Evolutionary conservation across 2,888 invertebrate species (phyloP).

Genomic region (Thyatira batis): DNA sequence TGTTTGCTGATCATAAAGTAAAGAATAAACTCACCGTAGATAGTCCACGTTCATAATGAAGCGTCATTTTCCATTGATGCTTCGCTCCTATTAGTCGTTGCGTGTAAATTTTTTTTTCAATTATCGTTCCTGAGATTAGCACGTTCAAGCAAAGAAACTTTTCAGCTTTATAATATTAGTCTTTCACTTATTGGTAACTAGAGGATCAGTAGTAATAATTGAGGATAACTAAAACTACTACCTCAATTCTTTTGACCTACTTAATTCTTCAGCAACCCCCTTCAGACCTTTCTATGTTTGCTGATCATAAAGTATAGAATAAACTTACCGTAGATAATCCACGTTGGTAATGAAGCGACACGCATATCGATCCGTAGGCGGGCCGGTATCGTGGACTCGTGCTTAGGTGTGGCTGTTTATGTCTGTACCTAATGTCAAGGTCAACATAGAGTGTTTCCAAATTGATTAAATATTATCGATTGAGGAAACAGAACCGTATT

Average conservation of each 20-base stretch:
- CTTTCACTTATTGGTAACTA: too few relatives aligned
- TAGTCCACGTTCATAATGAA: not conserved
- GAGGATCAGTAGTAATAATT: too few relatives aligned
- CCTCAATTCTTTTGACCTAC: too few relatives aligned
- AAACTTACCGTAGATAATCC: not conserved
- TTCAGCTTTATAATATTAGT: too few relatives aligned
- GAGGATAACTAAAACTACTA: too few relatives aligned
- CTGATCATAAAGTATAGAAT: not conserved
- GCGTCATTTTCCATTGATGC: too few relatives aligned
- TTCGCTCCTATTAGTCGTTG: too few relatives aligned
- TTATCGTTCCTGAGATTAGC: too few relatives aligned
- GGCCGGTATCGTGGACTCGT: not conserved
- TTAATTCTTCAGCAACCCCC: too few relatives aligned
- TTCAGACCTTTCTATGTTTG: too few relatives aligned
- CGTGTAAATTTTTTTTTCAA: too few relatives aligned
- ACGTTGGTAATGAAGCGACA: not conserved
- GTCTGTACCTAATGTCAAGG: conserved; percentile 1
- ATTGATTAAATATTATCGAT: not conserved
- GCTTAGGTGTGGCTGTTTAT: not conserved
- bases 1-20: not conserved
- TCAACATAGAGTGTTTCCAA: not conserved
- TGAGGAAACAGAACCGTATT: not conserved
- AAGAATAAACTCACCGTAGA: not conserved
- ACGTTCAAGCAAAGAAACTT: too few relatives aligned
- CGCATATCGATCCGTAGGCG: not conserved